A percentile compares a stretch with the other conserved stretches of the same genome.
Evolutionary conservation across 2,888 invertebrate species (phyloP).

Genomic region (Rhabditoides inermis): DNA sequence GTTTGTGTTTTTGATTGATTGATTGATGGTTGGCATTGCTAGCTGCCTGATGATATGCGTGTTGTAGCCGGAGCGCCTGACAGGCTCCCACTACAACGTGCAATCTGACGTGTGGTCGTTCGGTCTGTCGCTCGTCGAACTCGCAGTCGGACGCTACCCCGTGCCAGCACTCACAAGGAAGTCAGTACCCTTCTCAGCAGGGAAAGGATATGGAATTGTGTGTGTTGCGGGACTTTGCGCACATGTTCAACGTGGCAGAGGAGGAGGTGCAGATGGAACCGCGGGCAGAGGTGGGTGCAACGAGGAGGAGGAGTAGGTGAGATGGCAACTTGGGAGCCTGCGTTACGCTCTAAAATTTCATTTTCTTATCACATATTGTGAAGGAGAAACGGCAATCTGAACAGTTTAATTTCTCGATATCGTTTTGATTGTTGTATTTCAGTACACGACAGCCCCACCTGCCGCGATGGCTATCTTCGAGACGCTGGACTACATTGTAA

Average conservation of each 20-base stretch:
- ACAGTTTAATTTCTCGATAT: too few relatives aligned
- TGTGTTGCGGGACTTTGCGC: constrained; percentile 72
- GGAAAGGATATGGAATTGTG: too few relatives aligned
- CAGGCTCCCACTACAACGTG: constrained; percentile 87
- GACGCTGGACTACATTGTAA: constrained; percentile 93
- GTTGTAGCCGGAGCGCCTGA: constrained; percentile 84
- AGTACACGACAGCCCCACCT: constrained; percentile 22
- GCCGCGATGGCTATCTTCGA: constrained; percentile 90
- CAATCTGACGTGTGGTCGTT: constrained; percentile 98
- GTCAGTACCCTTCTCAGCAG: too few relatives aligned
- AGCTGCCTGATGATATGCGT: too few relatives aligned
- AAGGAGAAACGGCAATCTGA: too few relatives aligned
- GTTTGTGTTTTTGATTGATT: constrained; percentile 4
- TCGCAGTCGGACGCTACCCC: constrained; percentile 81
- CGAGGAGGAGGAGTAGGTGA: too few relatives aligned
- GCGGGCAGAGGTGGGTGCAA: constrained; percentile 15
- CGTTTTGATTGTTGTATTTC: too few relatives aligned
- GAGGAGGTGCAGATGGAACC: constrained; percentile 38
- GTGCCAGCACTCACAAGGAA: constrained; percentile 91
- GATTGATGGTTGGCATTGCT: too few relatives aligned
- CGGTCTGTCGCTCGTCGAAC: constrained; percentile 90
- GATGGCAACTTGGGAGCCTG: too few relatives aligned
- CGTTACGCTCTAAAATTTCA: too few relatives aligned
- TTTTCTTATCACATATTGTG: too few relatives aligned
- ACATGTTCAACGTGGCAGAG: constrained; percentile 65